Base-by-base conservation (phyloP, 53 echinoderm and acorn worm species). In the Holothuria scabra region DNA sequence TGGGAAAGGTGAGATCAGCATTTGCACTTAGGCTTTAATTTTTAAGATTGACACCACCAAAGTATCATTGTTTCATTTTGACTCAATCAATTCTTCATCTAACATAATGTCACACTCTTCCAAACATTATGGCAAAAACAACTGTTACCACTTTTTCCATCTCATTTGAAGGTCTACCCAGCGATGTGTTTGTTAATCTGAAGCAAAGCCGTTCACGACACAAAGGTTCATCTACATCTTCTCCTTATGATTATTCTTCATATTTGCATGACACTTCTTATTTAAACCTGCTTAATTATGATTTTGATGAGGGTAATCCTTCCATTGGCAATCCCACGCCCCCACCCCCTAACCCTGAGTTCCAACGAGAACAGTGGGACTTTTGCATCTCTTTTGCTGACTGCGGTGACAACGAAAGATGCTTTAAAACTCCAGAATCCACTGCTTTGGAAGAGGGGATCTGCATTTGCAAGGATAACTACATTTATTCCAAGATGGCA, bases 201-300 rank as follows among this genome's bases (percentile, higher is more conserved):
- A 44, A 72, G 46, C 72, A 18, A 1, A 48, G 44, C 46, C 18
- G 24, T 28, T 72, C 72, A 46, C 72, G 72, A 46, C 72, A 72
- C 72, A 72, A 72, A 72, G 72, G 72, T 72, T 72, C 72, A 72
- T 69, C 69, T 34, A 3, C 72, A 72, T 72, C 48, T 41, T 35
- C 35, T 71, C 46, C 14, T 48, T 16, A 25, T 72, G 72, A 72
- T 65, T 29, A 65, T 44, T 69, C 22, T 21, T 23, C 69, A 4
- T 23, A 46, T 72, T 72, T 72, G 44, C 72, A 72, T 72, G 72
- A 23, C 24, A 12, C 72, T 49, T 72, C 13, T 48, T 34, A 44
- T 46, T 46, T 72, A n/a, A 72, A 46, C 46, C 72, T 48, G 22
- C n/a, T 46, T 21, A 52, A 52, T 52, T 52, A 52, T 52, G 72